Evolutionary conservation across 2,888 invertebrate genomes (phyloP).

Genomic region (Dastarcus helophoroides): DNA sequence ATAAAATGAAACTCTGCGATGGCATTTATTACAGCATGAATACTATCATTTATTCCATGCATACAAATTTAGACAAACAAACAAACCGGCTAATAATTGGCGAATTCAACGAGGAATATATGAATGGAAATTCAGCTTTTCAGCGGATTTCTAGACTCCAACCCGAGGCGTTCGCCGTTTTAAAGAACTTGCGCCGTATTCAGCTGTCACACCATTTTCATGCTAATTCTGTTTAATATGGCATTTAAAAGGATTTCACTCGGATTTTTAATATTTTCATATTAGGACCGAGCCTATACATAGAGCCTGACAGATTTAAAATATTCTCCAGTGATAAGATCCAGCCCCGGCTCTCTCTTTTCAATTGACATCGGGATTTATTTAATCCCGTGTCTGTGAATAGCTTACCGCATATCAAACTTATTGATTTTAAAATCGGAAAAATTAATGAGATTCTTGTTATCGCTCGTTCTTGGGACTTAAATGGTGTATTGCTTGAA

Average conservation of each 20-base stretch:
- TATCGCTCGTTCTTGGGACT: too few relatives aligned
- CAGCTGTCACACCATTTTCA: conserved; percentile 38
- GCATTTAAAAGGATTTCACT: conserved; percentile 34
- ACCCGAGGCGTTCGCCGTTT: conserved; percentile 26
- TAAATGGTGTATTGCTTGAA: too few relatives aligned
- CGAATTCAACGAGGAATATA: conserved; percentile 25
- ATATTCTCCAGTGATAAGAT: conserved; percentile 28
- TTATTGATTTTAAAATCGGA: too few relatives aligned
- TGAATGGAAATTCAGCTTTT: conserved; percentile 28
- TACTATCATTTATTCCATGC: conserved; percentile 36
- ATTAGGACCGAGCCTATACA: conserved; percentile 23
- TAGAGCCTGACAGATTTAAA: conserved; percentile 25
- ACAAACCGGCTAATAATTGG: conserved; percentile 38
- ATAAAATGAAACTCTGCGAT: conserved; percentile 24
- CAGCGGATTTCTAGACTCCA: conserved; percentile 21
- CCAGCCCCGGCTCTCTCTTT: conserved; percentile 13
- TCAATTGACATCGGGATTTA: conserved; percentile 25
- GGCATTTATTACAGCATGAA: conserved; percentile 24
- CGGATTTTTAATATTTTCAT: conserved; percentile 37
- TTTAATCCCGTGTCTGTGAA: conserved; percentile 11
- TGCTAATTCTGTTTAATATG: conserved; percentile 37
- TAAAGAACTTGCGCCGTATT: conserved; percentile 28
- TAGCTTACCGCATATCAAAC: too few relatives aligned
- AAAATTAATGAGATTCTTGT: too few relatives aligned
- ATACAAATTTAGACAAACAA: conserved; percentile 36